Base-by-base conservation (phyloP, 1,140 invertebrate genomes). In the Pararge aegeria region DNA sequence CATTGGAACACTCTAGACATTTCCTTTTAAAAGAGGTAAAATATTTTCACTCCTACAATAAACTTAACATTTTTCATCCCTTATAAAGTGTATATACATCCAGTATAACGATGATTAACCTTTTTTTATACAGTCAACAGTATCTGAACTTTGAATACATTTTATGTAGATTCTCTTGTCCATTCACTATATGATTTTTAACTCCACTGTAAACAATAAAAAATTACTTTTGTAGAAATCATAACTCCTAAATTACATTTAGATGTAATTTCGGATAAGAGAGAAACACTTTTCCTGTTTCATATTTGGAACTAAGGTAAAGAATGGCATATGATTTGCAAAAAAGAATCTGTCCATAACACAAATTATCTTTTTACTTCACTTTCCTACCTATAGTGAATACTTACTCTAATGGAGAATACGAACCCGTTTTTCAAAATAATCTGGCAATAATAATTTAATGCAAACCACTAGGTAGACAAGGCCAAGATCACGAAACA, bases 331-430 rank as follows among this genome's bases (percentile, higher is more conserved):
- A 34, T 10, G 10, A 34, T 34, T 34, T 34, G 30, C 27, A 27
- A 27, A 27, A 27, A 27, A 27, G n/a, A 34, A 10, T 34, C 10
- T 42, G 13, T 16, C 38, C 5, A 15, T 37, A 57, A 56, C 44
- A 48, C 44, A 34, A 64, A 52, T 40, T 42, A 42, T 15, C 52
- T 27, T 16, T 18, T 27, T 40, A 61, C 52, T 70, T 63, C 68
- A 83, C 80, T 84, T 84, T 83, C 81, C 78, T n/a, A 65, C 78
- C 81, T 78, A 83, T 81, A 48, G 62, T 70, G 73, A 67, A 57
- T 68, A 61, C 59, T 61, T 68, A 61, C 59, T 61, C 55, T 64
- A 66, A 10, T n/a, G 63, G 49, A 15, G 51, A 56, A 57, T 60
- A 68, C 58, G 55, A 42, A 61, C 42, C 58, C 51, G 46, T 56